Conservation (phyloP, 2,888 invertebrate species). For the Homarus gammarus region DNA sequence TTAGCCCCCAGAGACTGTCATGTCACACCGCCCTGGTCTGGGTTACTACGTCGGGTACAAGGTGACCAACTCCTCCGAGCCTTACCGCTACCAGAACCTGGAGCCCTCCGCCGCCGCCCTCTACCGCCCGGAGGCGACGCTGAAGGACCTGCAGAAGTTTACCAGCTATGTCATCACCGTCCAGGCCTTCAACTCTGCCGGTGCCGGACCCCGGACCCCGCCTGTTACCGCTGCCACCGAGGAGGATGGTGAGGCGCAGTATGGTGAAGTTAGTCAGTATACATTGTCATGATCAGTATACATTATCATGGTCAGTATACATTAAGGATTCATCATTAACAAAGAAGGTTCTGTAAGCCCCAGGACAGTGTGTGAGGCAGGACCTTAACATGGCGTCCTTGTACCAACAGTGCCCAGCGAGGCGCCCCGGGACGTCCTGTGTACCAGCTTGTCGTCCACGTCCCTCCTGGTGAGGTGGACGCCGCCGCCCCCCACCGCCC, state of each 20-base stretch:
- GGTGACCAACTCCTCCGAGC: slow-evolving; percentile 78
- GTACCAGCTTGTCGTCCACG: slow-evolving; percentile 79
- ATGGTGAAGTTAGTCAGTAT: too few relatives aligned
- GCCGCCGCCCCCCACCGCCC: slow-evolving; percentile 79
- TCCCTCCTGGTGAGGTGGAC: slow-evolving; percentile 80
- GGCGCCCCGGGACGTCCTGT: slow-evolving; percentile 79
- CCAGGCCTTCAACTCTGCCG: slow-evolving; percentile 77
- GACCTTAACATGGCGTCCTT: too few relatives aligned
- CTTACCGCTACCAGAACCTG: slow-evolving; percentile 79
- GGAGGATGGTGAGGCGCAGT: slow-evolving; percentile 77
- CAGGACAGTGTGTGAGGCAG: too few relatives aligned
- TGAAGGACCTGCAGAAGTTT: slow-evolving; percentile 78
- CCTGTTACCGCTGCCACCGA: slow-evolving; percentile 77
- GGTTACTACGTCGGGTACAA: slow-evolving; percentile 80
- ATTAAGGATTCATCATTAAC: too few relatives aligned
- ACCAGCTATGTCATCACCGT: slow-evolving; percentile 77
- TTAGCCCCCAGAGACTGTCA: slow-evolving; percentile 78
- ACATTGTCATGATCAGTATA: too few relatives aligned
- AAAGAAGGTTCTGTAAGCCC: too few relatives aligned
- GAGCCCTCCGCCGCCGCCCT: slow-evolving; percentile 69
- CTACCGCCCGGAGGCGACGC: slow-evolving; percentile 76
- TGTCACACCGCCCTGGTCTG: slow-evolving; percentile 79
- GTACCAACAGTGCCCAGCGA: slow-evolving; percentile 80
- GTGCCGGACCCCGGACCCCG: slow-evolving; percentile 77
- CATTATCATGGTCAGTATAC: too few relatives aligned